Evolutionary conservation across 2,888 invertebrate species (phyloP).

Genomic region (Phorcus lineatus): DNA sequence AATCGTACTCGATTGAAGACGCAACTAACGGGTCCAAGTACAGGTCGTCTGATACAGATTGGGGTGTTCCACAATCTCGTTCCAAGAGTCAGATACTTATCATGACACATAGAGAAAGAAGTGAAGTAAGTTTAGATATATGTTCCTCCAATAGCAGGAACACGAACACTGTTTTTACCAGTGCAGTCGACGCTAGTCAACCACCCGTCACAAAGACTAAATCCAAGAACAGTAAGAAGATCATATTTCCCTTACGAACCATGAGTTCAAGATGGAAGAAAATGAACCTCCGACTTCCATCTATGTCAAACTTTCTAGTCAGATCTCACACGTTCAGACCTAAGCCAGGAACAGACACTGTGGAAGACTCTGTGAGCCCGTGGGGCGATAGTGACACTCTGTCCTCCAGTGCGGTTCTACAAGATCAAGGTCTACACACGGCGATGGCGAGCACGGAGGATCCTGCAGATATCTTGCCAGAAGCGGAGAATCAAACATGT

Average conservation of each 20-base stretch:
- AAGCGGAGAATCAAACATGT: neutral
- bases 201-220: neutral
- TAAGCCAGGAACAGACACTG: neutral
- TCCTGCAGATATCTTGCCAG: neutral
- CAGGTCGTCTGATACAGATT: neutral
- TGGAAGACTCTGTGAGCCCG: neutral
- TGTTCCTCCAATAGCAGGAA: conserved; percentile 55
- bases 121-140: conserved; percentile 35
- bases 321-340: neutral
- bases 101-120: neutral
- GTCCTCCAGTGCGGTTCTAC: neutral
- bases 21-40: neutral
- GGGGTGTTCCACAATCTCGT: neutral
- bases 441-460: neutral
- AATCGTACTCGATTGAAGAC: neutral
- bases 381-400: neutral
- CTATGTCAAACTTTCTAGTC: conserved; percentile 17
- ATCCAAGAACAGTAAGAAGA: too few species aligned
- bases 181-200: conserved; percentile 29
- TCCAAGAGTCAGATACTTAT: neutral
- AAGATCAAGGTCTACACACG: neutral
- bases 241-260: neutral
- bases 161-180: conserved; percentile 55
- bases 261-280: neutral
- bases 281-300: neutral